phyloP scores from a whole-genome alignment of 2,888 invertebrate species.

The Dasysyrphus albostriatus region DNA sequence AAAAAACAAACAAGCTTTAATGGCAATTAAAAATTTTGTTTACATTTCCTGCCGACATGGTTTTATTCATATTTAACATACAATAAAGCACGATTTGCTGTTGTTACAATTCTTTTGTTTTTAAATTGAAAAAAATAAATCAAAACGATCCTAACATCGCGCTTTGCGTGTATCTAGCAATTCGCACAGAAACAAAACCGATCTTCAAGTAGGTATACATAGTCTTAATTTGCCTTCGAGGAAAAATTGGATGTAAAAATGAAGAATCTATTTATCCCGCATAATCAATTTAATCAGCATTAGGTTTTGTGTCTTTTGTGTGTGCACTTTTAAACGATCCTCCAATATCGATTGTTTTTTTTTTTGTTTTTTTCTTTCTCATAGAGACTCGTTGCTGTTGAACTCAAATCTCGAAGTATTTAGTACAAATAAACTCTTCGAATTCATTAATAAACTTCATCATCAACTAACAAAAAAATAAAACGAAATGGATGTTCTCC shows the following conservation, averaged over 20 bases:
- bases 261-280: conserved; percentile 69
- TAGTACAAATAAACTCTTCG: conserved; percentile 49
- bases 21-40: conserved; percentile 2
- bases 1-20: background rate
- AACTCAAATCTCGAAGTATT: conserved; percentile 51
- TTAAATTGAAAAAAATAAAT: conserved; percentile 9
- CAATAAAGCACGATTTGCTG: conserved; percentile 29
- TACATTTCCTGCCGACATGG: conserved; percentile 12
- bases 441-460: conserved; percentile 68
- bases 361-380: background rate
- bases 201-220: conserved; percentile 49
- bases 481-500: conserved; percentile 28
- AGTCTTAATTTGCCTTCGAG: conserved; percentile 60
- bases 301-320: conserved; percentile 17
- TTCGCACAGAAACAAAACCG: conserved; percentile 55
- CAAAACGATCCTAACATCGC: conserved; percentile 42
- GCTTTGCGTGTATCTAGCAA: conserved; percentile 72
- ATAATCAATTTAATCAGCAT: conserved; percentile 74
- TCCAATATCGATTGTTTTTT: conserved; percentile 14
- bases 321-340: conserved; percentile 27
- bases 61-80: background rate
- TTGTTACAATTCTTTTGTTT: conserved; percentile 11
- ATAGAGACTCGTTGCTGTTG: background rate
- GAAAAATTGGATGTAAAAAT: conserved; percentile 69
- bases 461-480: background rate